A percentile compares a stretch with the other conserved stretches of the same genome.
These are phyloP conservation scores for Calliphora vomitoria DNA, from an alignment of 2,888 invertebrate genomes.

Conservation along the genomic window DNA sequence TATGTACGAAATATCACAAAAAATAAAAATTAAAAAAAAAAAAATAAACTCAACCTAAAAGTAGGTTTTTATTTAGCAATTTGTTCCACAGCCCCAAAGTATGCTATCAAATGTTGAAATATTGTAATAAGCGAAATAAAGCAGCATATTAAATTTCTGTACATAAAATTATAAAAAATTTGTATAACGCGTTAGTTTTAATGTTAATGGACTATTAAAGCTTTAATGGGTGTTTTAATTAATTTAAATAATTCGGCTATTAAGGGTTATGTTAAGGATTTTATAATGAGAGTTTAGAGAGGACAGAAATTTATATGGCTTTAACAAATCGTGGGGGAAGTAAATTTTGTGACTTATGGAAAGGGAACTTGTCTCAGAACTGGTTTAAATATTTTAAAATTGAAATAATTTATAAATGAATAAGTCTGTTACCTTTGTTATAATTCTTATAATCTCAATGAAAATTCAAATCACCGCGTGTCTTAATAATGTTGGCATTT, in stretches of 20 bases:
- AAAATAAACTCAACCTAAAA: slow-evolving; percentile 18
- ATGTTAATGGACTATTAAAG: background rate
- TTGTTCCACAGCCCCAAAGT: slow-evolving; percentile 3
- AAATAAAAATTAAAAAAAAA: background rate
- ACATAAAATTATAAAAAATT: background rate
- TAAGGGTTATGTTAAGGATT: background rate
- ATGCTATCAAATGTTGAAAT: background rate
- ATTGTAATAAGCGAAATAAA: background rate
- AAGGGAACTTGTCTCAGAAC: too few species aligned
- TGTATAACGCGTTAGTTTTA: background rate
- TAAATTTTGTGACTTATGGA: too few species aligned
- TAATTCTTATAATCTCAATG: too few species aligned
- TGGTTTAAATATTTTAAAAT: too few species aligned
- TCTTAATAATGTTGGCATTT: too few species aligned
- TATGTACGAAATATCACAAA: background rate
- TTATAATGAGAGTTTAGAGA: background rate
- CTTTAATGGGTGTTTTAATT: background rate
- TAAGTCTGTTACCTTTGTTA: too few species aligned
- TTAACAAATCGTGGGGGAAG: background rate
- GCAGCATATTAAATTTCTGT: background rate
- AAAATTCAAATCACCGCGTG: too few species aligned
- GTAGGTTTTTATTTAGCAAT: slow-evolving; percentile 14
- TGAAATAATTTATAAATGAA: too few species aligned
- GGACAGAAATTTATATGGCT: background rate
- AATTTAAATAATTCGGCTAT: background rate